Evolutionary conservation across 2,888 invertebrate genomes (phyloP), one percentile per base, ranked within the genome.

Genomic region (Pollenia angustigena): DNA sequence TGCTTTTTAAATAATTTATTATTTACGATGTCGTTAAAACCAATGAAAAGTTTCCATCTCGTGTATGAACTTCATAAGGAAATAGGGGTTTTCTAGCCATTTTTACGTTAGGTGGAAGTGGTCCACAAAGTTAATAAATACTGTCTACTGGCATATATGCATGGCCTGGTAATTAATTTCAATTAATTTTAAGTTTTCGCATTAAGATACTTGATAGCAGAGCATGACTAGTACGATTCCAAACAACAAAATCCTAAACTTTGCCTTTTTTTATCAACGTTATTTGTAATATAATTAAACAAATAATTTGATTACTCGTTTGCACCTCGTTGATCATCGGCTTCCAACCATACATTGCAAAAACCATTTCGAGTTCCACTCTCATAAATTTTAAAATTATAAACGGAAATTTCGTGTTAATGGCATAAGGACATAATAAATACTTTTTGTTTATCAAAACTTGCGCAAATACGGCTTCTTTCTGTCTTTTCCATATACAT

Each of bases 101-200:
- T 32, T 12, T 4, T 0, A 58, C 8, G 32, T 0, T 12, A 10
- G 6, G 12, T 32, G 32, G 32, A 8, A 32, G 32, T 0, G 0
- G 32, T 2, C 32, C 32, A 32, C n/a, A 58, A 23, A 23, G 23
- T 32, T 32, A 2, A 18, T 11, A 0, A 23, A 58, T 23, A 58
- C 58, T 23, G 58, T 58, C 58, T 18, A 58, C 23, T 32, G 23
- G 23, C n/a, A 23, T 58, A 18, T 23, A 58, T 23, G 58, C 9
- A 18, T 58, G 11, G 12, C 58, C 58, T 58, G 58, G 58, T 58
- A 58, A 58, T 58, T 58, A 18, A 58, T 23, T 23, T 58, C 12
- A 58, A 58, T 23, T 9, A 23, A 6, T 58, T 56, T 56, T 23
- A 56, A 56, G 23, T 56, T 16, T 56, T 56, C 56, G 23, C 56